Percentiles rank a stretch among this genome's conserved stretches.
These are phyloP conservation scores for Nymphicus hollandicus DNA, from an alignment of 2,113 vertebrate genomes.

Conservation along the genomic window DNA sequence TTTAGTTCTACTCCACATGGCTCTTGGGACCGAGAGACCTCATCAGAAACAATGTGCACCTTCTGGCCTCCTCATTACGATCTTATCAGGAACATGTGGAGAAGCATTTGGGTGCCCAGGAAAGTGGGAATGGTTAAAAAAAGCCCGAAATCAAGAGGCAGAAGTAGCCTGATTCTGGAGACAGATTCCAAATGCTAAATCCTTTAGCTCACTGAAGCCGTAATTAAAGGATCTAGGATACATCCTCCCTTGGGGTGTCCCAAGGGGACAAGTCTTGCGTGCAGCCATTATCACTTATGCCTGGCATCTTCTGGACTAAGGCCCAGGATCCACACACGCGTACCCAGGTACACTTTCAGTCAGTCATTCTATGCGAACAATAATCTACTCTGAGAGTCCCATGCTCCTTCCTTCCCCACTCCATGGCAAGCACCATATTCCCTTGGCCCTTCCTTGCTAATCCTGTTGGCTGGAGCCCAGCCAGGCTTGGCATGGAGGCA, in stretches of 20 bases:
- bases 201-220: not conserved
- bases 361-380: not conserved
- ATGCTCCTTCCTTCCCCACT: not conserved
- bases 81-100: not conserved
- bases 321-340: not conserved
- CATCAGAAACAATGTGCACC: not conserved
- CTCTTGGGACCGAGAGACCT: not conserved
- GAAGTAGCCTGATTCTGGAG: not conserved
- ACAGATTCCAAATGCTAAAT: not conserved
- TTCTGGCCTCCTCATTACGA: not conserved
- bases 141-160: not conserved
- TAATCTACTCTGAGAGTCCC: not conserved
- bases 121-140: not conserved
- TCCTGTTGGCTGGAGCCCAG: conserved; percentile 45
- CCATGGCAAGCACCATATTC: conserved; percentile 39
- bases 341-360: not conserved
- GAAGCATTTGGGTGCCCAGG: not conserved
- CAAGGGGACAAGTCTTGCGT: not conserved
- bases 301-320: not conserved
- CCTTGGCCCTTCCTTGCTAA: conserved; percentile 51
- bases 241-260: not conserved
- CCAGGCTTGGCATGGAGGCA: conserved; percentile 63
- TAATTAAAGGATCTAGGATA: not conserved
- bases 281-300: not conserved
- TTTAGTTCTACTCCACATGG: not conserved